Conservation (phyloP, 2,797 vertebrate species). For the Pseudochirops cupreus region DNA sequence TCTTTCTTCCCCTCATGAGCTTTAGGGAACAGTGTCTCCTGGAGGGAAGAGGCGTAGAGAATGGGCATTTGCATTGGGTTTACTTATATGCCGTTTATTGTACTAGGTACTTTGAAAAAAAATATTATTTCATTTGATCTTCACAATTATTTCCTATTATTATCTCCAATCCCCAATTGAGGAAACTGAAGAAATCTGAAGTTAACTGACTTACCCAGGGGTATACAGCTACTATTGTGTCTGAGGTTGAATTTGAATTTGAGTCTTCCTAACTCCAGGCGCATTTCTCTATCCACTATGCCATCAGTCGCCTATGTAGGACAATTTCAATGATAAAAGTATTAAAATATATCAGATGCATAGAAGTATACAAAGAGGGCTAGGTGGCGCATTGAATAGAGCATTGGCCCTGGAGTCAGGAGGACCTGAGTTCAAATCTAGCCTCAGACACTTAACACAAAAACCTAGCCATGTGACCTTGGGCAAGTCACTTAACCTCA, state of each 20-base stretch:
- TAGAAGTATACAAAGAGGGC: too few relatives aligned
- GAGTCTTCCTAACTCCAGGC: not conserved
- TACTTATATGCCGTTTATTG: not conserved
- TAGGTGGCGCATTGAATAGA: too few relatives aligned
- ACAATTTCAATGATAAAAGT: not conserved
- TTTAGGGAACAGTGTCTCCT: not conserved
- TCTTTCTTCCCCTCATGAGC: not conserved
- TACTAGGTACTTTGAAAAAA: not conserved
- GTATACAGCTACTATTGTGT: not conserved
- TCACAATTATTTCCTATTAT: not conserved
- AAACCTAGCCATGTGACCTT: too few relatives aligned
- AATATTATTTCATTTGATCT: not conserved
- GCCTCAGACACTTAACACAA: too few relatives aligned
- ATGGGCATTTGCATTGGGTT: not conserved
- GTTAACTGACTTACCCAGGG: not conserved
- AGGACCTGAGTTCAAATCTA: too few relatives aligned
- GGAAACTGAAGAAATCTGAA: not conserved
- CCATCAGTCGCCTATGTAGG: not conserved
- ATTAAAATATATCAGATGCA: not conserved
- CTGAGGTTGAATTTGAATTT: not conserved
- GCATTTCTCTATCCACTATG: not conserved
- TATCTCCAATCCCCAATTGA: not conserved
- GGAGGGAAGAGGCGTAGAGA: not conserved
- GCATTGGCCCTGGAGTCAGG: too few relatives aligned
- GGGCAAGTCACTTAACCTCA: too few relatives aligned